Evolutionary conservation across 2,797 vertebrate genomes (phyloP), one percentile per base, ranked within the genome.

Genomic region (Sebastes minor): DNA sequence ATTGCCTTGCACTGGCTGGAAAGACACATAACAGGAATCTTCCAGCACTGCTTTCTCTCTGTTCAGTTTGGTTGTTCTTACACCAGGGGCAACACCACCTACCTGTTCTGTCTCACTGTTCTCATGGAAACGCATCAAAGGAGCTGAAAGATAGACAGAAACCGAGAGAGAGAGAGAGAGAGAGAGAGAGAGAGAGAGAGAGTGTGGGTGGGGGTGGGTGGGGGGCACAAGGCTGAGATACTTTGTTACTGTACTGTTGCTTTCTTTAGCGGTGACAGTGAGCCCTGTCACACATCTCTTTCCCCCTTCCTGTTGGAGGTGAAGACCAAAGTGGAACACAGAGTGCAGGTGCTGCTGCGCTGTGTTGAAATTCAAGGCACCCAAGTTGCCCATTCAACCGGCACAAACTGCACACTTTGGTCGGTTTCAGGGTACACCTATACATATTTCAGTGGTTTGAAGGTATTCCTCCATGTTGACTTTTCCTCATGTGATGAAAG

Each of bases 71-170:
- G 84, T 81, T 89, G 83, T 89, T 93, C 65, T 62, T 84, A 63
- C 85, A 92, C 89, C 80, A 72, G 78, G 84, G 88, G 87, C 92
- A 90, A 89, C 90, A 84, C 81, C 90, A 89, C 83, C 90, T 92
- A 88, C 88, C 85, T 90, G 77, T 73, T 83, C 81, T 33, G 80
- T 86, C 86, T 90, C 30, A 59, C 82, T 92, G 91, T 93, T 94
- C 89, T 93, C 92, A 93, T 94, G 92, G 92, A 94, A 94, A 93
- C 88, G 60, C 88, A 90, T 92, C 87, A 93, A 92, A 93, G 87
- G 33, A 78, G 81, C 83, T 77, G 80, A 85, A 77, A 84, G 87
- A 88, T 22, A 90, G 84, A 90, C 76, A 80, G 80, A 84, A 79
- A 82, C 16, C 0, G 33, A 71, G 71, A 52, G 42, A 46, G 7